Conservation (phyloP, 2,113 vertebrate species). For the Lampris incognitus region DNA sequence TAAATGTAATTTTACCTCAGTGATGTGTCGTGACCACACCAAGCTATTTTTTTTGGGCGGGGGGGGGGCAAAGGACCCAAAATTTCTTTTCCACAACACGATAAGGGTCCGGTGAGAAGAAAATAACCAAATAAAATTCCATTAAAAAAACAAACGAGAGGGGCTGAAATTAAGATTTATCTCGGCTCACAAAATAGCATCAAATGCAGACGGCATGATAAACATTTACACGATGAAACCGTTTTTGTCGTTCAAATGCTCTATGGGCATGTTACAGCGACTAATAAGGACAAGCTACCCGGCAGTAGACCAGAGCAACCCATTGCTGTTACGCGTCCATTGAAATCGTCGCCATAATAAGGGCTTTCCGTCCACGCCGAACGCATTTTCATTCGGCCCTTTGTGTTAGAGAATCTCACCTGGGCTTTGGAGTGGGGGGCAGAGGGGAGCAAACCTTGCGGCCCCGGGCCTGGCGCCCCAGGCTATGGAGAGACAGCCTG, state of each 20-base stretch:
- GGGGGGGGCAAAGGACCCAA: too few relatives aligned
- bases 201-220: neutral
- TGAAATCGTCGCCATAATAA: constrained; percentile 65
- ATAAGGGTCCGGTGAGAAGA: too few relatives aligned
- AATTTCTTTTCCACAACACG: too few relatives aligned
- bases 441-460: constrained; percentile 72
- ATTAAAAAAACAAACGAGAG: neutral
- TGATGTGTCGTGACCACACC: too few relatives aligned
- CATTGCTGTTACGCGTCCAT: constrained; percentile 37
- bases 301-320: constrained; percentile 33
- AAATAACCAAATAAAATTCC: neutral
- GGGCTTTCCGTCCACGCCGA: constrained; percentile 61
- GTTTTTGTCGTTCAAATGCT: constrained; percentile 41
- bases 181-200: neutral
- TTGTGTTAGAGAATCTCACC: constrained; percentile 81
- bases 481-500: constrained; percentile 74
- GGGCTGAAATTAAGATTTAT: neutral
- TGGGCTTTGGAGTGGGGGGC: constrained; percentile 78
- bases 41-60: too few relatives aligned
- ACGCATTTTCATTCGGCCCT: constrained; percentile 73
- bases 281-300: constrained; percentile 34
- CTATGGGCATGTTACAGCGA: constrained; percentile 23
- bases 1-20: too few relatives aligned
- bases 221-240: neutral
- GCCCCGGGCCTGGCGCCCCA: constrained; percentile 37